Evolutionary conservation across 1,140 invertebrate genomes (phyloP).

Genomic region (Dufourea novaeangliae): DNA sequence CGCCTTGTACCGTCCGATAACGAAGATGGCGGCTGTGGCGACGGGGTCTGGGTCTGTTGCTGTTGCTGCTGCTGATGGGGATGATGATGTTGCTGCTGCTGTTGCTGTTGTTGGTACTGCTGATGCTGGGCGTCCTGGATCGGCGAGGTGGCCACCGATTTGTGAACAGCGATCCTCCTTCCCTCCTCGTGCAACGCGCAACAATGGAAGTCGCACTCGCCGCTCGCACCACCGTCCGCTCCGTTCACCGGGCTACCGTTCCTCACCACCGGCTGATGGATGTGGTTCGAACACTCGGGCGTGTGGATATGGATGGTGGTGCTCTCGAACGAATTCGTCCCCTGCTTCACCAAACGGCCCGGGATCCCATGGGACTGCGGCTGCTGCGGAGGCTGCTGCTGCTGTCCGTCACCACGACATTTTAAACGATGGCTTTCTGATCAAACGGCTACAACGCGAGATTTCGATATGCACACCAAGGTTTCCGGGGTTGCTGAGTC

Average conservation of each 20-base stretch:
- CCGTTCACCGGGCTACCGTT: constrained; percentile 83
- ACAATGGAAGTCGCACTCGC: constrained; percentile 96
- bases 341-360: constrained; percentile 84
- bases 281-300: constrained; percentile 90
- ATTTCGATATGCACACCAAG: neutral
- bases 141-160: constrained; percentile 94
- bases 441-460: constrained; percentile 23
- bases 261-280: constrained; percentile 84
- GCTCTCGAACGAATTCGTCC: constrained; percentile 88
- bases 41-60: constrained; percentile 80
- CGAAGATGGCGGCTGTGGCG: constrained; percentile 81
- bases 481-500: constrained; percentile 10
- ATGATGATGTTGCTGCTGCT: constrained; percentile 69
- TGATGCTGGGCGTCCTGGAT: constrained; percentile 91
- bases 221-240: constrained; percentile 82
- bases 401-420: constrained; percentile 66
- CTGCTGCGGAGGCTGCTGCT: constrained; percentile 62
- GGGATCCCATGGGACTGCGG: constrained; percentile 75
- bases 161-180: constrained; percentile 93
- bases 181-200: constrained; percentile 96
- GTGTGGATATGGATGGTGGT: constrained; percentile 91
- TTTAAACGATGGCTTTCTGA: constrained; percentile 70
- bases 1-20: constrained; percentile 80
- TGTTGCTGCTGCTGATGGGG: constrained; percentile 76
- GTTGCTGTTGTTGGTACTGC: constrained; percentile 69